Base-by-base conservation (phyloP, 92 coral and sea anemone genomes). In the Galaxea fascicularis region DNA sequence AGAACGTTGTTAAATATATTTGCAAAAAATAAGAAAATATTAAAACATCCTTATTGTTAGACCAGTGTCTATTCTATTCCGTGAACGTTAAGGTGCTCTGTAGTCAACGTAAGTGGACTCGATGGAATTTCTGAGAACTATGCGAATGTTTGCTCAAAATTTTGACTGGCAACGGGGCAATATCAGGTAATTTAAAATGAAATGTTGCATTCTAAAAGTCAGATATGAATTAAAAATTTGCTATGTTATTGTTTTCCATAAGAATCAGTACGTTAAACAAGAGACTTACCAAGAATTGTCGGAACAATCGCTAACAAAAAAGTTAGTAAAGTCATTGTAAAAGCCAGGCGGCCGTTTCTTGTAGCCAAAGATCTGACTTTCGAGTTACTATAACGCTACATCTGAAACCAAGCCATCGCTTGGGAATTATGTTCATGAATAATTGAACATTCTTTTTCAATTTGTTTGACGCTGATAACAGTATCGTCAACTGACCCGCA, bases 281-380 rank as follows among this genome's bases (percentile, higher is more conserved):
- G 24, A 49, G 64, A 28, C 84, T 79, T 47, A 79, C 84, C 84
- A n/a, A 28, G 3, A 31, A 79, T 45, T 51, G 73, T 8, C 18
- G 65, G 65, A 5, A 51, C 30, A 22, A 66, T 2, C 63, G 52
- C 52, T 3, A 47, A 29, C 20, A 53, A 14, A 10, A 29, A 6
- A 16, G 54, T 35, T 28, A 24, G 12, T 27, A 77, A 77, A 41
- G 51, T 65, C 65, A 65, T 10, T 18, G 25, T 11, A 8, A 52
- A 27, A 11, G 65, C 46, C 65, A 30, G 16, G 41, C 39, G 28
- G 29, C 0, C 29, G 16, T 41, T 27, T 26, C n/a, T 21, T 21
- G 25, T 18, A 39, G 18, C 29, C 20, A 66, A 44, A 44, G 9
- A n/a, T 20, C 14, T 28, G 16, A 16, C 68, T 21, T 13, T 27